Percentiles rank a stretch among this genome's conserved stretches.
phyloP scores from a whole-genome alignment of 2,888 invertebrate genomes.

The Caenorhabditis imperialis region DNA sequence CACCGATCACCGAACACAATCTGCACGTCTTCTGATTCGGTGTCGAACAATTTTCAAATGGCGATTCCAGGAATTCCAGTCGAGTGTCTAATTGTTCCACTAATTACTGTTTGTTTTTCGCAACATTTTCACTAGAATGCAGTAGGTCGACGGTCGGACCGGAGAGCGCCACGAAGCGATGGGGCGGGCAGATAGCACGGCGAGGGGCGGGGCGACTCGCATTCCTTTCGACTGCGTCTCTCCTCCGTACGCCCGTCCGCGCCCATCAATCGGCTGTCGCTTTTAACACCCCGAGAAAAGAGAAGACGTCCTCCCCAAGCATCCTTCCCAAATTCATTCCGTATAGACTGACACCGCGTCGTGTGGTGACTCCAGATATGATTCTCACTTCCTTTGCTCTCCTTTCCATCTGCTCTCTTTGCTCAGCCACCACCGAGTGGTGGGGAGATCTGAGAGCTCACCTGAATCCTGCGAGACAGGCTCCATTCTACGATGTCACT shows the following conservation, averaged over 20 bases:
- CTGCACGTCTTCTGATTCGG: no score
- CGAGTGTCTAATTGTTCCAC: constrained; percentile 2
- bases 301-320: constrained; percentile 19
- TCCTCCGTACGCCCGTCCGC: constrained; percentile 1
- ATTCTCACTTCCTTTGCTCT: constrained; percentile 13
- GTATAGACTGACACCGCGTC: constrained; percentile 34
- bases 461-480: constrained; percentile 71
- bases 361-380: constrained; percentile 32
- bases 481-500: constrained; percentile 76
- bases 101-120: constrained; percentile 47
- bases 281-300: constrained; percentile 52
- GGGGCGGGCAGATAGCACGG: constrained; percentile 29
- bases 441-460: constrained; percentile 77
- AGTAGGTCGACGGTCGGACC: constrained; percentile 19
- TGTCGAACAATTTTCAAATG: no score
- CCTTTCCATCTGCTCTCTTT: constrained; percentile 12
- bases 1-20: no score
- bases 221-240: constrained; percentile 49
- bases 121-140: constrained; percentile 17
- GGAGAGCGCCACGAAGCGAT: constrained; percentile 28
- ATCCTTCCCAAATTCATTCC: constrained; percentile 37
- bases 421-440: constrained; percentile 75
- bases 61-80: no score
- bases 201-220: constrained; percentile 25
- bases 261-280: constrained; percentile 34